Percentiles rank a stretch among this genome's conserved stretches.
Conservation (phyloP, 1,140 invertebrate genomes). For the Drosophila santomea region DNA sequence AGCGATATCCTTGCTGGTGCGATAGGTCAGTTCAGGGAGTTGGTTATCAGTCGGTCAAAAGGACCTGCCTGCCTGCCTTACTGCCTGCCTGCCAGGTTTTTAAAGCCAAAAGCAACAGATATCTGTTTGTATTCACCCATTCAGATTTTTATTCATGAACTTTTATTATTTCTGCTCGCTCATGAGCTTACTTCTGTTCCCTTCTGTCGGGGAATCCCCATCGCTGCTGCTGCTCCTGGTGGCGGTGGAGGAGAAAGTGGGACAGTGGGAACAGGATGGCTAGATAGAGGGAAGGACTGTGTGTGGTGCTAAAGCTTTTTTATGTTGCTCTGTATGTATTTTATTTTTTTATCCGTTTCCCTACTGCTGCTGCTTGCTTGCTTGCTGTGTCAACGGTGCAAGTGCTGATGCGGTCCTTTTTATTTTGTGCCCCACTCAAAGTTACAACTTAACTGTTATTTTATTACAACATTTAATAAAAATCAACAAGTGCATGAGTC, state of each 20-base stretch:
- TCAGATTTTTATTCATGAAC: conserved; percentile 82
- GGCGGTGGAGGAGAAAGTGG: too few species aligned
- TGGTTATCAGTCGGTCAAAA: conserved; percentile 30
- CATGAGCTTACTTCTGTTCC: conserved; percentile 46
- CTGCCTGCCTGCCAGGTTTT: conserved; percentile 26
- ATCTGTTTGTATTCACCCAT: conserved; percentile 76
- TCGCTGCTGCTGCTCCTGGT: neutral
- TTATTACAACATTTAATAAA: conserved; percentile 84
- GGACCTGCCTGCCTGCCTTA: conserved; percentile 2
- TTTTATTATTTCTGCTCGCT: conserved; percentile 67
- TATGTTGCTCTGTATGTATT: conserved; percentile 33
- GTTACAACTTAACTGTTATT: conserved; percentile 84
- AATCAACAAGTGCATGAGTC: conserved; percentile 83
- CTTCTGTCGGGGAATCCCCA: conserved; percentile 33
- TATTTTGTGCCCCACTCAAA: conserved; percentile 77
- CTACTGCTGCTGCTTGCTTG: neutral
- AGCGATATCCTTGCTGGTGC: conserved; percentile 21
- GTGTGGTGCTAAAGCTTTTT: conserved; percentile 46
- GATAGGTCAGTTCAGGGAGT: conserved; percentile 17
- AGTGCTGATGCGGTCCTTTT: conserved; percentile 60
- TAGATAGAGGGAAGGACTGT: neutral
- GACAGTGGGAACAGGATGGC: neutral
- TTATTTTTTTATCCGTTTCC: conserved; percentile 11
- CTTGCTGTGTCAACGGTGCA: conserved; percentile 40
- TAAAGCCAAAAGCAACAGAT: conserved; percentile 77